Evolutionary conservation across 2,113 vertebrate genomes (phyloP).

Genomic region (Leptobrachium leishanense): DNA sequence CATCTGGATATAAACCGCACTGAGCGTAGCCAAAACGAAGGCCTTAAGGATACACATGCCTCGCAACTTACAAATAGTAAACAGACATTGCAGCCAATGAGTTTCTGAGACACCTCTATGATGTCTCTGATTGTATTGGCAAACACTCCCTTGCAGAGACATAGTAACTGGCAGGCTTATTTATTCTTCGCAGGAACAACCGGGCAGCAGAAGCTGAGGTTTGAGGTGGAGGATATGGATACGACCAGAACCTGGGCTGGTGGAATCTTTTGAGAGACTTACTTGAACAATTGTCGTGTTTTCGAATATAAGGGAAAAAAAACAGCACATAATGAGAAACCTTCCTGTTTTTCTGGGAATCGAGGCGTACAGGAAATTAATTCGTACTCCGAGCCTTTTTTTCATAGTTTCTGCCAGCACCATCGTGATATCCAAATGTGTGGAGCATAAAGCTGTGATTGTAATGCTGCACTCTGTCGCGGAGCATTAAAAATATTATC

Average conservation of each 20-base stretch:
- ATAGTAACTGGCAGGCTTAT: no score
- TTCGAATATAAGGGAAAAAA: slow-evolving; percentile 43
- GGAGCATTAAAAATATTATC: neutral
- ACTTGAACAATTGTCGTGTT: slow-evolving; percentile 11
- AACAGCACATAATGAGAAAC: slow-evolving; percentile 25
- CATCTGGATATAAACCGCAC: no score
- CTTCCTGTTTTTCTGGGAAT: slow-evolving; percentile 60
- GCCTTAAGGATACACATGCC: no score
- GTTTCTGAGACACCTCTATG: no score
- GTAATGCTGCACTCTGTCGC: slow-evolving; percentile 16
- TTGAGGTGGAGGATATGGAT: neutral
- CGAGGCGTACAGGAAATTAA: slow-evolving; percentile 53
- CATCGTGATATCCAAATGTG: neutral
- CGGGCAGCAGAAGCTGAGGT: no score
- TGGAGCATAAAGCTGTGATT: neutral
- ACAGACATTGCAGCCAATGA: no score
- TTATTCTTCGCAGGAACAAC: no score
- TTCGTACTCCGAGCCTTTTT: neutral
- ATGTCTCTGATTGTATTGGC: neutral
- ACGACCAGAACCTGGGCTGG: neutral
- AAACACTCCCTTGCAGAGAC: neutral
- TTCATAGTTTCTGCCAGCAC: slow-evolving; percentile 36
- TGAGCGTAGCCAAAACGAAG: no score
- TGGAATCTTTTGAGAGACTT: slow-evolving; percentile 40
- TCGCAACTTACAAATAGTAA: no score